phyloP scores from a whole-genome alignment of 2,797 vertebrate genomes.

The Tragelaphus eurycerus region DNA sequence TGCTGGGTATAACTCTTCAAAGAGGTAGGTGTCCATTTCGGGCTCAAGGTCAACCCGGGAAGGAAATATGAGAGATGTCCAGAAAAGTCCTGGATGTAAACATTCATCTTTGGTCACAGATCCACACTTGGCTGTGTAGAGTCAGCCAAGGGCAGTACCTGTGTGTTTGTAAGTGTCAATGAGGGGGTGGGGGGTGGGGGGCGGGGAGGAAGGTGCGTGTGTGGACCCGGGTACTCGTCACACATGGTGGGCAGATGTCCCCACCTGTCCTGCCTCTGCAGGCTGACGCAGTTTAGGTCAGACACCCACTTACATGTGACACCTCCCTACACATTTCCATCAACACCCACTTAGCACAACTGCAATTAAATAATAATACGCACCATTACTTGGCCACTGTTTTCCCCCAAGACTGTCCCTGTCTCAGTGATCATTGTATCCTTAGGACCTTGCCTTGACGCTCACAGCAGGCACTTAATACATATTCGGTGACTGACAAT shows the following conservation, averaged over 20 bases:
- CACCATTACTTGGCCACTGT: background rate
- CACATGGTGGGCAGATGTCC: background rate
- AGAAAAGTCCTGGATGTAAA: background rate
- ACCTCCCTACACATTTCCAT: background rate
- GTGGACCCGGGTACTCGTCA: background rate
- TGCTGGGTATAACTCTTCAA: background rate
- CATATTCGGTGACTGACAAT: background rate
- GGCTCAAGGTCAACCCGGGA: background rate
- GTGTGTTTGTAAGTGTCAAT: background rate
- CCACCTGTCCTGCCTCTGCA: background rate
- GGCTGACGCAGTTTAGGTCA: background rate
- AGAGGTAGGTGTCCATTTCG: background rate
- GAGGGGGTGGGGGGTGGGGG: background rate
- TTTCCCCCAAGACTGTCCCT: background rate
- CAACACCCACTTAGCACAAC: background rate
- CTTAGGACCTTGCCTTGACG: background rate
- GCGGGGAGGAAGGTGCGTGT: background rate
- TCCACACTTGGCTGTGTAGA: background rate
- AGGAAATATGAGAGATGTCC: background rate
- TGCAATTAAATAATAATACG: background rate
- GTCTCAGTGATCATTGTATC: background rate
- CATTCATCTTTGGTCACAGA: background rate
- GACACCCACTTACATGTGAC: background rate
- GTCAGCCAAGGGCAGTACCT: background rate
- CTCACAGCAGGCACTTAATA: background rate